Evolutionary conservation across 2,797 vertebrate species (phyloP).

Genomic region (Tokudaia muenninki): DNA sequence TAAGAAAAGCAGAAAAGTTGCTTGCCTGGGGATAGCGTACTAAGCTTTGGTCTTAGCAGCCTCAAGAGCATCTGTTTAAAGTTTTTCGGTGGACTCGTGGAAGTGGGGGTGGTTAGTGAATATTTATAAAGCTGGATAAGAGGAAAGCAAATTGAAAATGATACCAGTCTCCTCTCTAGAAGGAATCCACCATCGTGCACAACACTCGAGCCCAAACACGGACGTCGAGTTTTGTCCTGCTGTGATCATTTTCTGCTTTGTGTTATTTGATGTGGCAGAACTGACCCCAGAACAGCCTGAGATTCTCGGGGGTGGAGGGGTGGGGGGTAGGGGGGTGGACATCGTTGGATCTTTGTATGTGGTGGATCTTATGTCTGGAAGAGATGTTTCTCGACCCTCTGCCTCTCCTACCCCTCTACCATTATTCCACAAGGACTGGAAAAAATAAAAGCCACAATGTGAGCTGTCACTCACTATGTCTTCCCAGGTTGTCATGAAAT

Average conservation of each 20-base stretch:
- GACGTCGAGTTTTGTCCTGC: neutral
- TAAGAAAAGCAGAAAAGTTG: conserved; percentile 62
- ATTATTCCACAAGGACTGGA: neutral
- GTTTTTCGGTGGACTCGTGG: neutral
- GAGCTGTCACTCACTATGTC: neutral
- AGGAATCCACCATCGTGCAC: conserved; percentile 36
- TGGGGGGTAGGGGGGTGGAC: too few relatives aligned
- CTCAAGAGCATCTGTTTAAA: neutral
- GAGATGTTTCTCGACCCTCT: neutral
- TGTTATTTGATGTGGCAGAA: conserved; percentile 35
- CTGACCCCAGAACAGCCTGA: neutral
- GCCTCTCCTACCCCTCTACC: neutral
- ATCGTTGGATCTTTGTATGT: neutral
- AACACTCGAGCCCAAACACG: conserved; percentile 30
- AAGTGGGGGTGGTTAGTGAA: neutral
- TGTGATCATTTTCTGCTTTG: neutral
- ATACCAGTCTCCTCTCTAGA: conserved; percentile 17
- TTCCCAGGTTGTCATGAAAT: neutral
- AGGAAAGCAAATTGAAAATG: neutral
- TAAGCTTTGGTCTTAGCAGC: neutral
- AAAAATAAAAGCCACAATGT: neutral
- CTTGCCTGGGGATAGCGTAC: neutral
- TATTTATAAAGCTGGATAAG: conserved; percentile 47
- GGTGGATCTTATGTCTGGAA: neutral
- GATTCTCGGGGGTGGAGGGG: neutral